Evolutionary conservation across 2,888 invertebrate genomes (phyloP), one percentile per base, ranked within the genome.

Genomic region (Argyresthia goedartella): DNA sequence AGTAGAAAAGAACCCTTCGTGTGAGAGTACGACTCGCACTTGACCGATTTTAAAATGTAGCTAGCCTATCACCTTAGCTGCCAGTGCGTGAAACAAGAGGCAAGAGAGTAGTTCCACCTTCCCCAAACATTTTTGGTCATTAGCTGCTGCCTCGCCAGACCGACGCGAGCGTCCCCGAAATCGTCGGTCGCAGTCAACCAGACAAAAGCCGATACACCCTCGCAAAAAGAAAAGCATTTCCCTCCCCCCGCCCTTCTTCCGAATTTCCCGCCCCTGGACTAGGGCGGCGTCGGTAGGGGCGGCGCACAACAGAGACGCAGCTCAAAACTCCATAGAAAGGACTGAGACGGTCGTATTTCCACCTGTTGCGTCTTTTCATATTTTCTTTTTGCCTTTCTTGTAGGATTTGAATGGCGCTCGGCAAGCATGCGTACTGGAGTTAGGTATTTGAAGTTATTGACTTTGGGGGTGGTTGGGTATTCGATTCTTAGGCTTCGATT

Each of bases 171-270:
- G 82, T 82, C 82, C 84, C 82, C 85, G 76, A 85, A 84, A 85
- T 85, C 80, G 81, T 73, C 70, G 74, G 76, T 84, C 80, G 84
- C 84, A 84, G 81, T 86, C 85, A 85, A 79, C 79, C 84, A 84
- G 81, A 85, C 85, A 86, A 84, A 81, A 84, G 82, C 80, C 71
- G 78, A 81, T 82, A 76, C 76, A 78, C 82, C 81, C 81, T 73
- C 75, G 78, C 84, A 84, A 85, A 53, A 86, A 82, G 82, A 86
- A 86, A 86, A 81, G 76, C 80, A 76, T 80, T 80, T 80, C 74
- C 76, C 77, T 71, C 52, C 51, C 73, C 82, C 82, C 81, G 78
- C 76, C 78, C 80, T 76, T 79, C 75, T 76, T 82, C 80, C 76
- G 76, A 79, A 81, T 85, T 86, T 85, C 81, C 85, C 85, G 81